A percentile compares a stretch with the other conserved stretches of the same genome.
Conservation (phyloP, 1,140 invertebrate genomes). For the Harpegnathos saltator region DNA sequence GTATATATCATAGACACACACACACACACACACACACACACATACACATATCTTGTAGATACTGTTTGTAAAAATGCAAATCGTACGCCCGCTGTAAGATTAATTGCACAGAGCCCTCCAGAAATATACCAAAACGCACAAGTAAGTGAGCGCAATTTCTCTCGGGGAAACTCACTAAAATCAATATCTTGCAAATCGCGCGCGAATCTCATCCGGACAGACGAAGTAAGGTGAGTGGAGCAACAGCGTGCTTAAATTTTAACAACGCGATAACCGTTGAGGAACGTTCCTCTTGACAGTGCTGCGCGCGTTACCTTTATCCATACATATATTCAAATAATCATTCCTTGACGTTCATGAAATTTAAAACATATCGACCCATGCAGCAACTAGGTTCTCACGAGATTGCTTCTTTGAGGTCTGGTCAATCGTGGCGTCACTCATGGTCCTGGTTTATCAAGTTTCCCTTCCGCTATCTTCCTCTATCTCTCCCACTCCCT, state of each 20-base stretch:
- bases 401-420: constrained; percentile 70
- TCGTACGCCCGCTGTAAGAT: background rate
- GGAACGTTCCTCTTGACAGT: constrained; percentile 53
- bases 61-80: background rate
- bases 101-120: background rate
- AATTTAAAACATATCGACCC: constrained; percentile 66
- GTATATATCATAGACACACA: no score
- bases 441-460: constrained; percentile 64
- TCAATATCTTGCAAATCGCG: background rate
- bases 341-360: constrained; percentile 55
- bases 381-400: constrained; percentile 42
- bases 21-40: no score
- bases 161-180: background rate
- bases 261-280: constrained; percentile 41
- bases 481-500: no score
- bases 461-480: constrained; percentile 37
- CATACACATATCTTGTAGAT: background rate
- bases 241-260: constrained; percentile 10
- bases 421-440: constrained; percentile 66
- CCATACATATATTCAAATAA: constrained; percentile 62
- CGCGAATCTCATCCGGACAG: background rate
- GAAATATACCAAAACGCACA: background rate
- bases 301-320: constrained; percentile 8
- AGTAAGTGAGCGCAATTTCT: background rate
- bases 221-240: background rate